Percentiles rank a stretch among this genome's conserved stretches.
Evolutionary conservation across 2,113 vertebrate species (phyloP).

Genomic region (Pandion haliaetus): DNA sequence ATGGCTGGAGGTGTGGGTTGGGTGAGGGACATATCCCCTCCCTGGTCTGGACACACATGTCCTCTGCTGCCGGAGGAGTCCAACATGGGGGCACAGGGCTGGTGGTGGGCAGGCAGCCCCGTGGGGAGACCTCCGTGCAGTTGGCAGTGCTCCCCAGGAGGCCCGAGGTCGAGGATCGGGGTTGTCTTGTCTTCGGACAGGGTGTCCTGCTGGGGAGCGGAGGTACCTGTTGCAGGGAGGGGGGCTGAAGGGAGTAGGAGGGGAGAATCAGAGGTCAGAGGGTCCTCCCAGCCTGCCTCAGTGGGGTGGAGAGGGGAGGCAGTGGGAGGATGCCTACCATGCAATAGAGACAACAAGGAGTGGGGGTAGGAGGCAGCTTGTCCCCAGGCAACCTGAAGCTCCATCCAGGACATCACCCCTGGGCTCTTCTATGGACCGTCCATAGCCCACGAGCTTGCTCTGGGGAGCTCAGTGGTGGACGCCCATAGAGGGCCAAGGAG

Average conservation of each 20-base stretch:
- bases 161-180: not conserved
- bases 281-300: not conserved
- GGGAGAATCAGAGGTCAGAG: not conserved
- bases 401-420: not conserved
- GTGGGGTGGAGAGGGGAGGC: not conserved
- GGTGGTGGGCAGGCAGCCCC: not conserved
- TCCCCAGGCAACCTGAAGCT: not conserved
- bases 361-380: not conserved
- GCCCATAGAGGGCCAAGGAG: not conserved
- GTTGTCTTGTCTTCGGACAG: not conserved
- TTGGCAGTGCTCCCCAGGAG: not conserved
- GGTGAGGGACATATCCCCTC: no score
- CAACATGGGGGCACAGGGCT: rapidly evolving
- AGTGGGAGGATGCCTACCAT: not conserved
- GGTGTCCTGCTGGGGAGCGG: not conserved
- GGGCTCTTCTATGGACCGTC: not conserved
- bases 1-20: not conserved
- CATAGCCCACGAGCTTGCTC: not conserved
- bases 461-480: not conserved
- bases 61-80: not conserved
- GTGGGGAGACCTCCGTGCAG: rapidly evolving
- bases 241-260: not conserved
- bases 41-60: not conserved
- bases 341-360: not conserved
- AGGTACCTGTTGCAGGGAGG: not conserved